Base-by-base conservation (phyloP, 2,797 vertebrate genomes). In the Paedocypris micromegethes region DNA sequence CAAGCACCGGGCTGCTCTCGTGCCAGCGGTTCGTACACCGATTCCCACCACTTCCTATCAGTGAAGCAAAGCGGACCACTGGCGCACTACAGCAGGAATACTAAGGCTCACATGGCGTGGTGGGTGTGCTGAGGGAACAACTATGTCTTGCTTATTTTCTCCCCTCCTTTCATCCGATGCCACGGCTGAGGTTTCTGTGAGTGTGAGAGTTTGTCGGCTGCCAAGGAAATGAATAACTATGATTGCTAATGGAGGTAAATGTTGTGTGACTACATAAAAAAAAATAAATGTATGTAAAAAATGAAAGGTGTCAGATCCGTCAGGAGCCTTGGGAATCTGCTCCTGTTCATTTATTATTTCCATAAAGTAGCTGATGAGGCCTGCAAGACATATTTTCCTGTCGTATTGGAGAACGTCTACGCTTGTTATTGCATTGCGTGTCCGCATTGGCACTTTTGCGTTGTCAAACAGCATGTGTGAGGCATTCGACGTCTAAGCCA, bases 221-320 rank as follows among this genome's bases (percentile, higher is more conserved):
- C 72, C 75, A 75, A 5, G 37, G 3, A 3, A 71, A 9, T 49
- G 43, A 75, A 75, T 67, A 62, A n/a, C 65, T 38, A 62, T 72
- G 1, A 70, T 80, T 83, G 76, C 80, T 79, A 84, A 83, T 84
- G 81, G 84, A 86, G 76, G 76, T 77, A 84, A 85, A 86, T 83
- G 81, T 82, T 85, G 78, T 80, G 74, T 80, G 77, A 82, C 82
- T 81, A 79, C 79, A 80, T 82, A 80, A 80, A 77, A 69, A 75
- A 67, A 69, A 66, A 82, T 66, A 72, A 73, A 68, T 75, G 81
- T 80, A 72, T 81, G 74, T 82, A 86, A 23, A 23, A 23, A 23
- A 23, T 75, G 56, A 77, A 77, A 76, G 82, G 71, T 65, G 68
- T 79, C 75, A 81, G 54, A 51, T 79, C 82, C 76, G 75, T 68